A percentile compares a stretch with the other conserved stretches of the same genome.
phyloP scores from a whole-genome alignment of 2,888 invertebrate species.

The Thera britannica region DNA sequence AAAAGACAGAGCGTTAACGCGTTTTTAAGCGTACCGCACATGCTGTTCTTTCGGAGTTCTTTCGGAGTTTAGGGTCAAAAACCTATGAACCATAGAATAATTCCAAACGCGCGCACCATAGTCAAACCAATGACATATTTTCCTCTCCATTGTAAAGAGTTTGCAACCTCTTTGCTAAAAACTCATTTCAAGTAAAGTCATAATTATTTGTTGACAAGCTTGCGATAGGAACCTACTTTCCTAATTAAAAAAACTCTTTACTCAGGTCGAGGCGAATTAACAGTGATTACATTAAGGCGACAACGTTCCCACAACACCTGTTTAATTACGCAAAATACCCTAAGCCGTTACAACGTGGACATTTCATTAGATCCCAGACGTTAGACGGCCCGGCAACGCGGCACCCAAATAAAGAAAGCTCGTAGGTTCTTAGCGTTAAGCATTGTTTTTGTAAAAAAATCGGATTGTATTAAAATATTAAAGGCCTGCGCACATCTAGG shows the following conservation, averaged over 20 bases:
- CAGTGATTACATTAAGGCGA: slow-evolving; percentile 23
- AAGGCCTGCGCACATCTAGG: too few species aligned
- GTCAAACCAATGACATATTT: too few species aligned
- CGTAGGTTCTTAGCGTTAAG: slow-evolving; percentile 7
- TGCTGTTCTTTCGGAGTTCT: too few species aligned
- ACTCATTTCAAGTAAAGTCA: too few species aligned
- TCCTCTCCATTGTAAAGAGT: too few species aligned
- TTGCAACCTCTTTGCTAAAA: too few species aligned
- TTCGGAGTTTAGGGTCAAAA: too few species aligned
- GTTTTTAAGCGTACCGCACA: too few species aligned
- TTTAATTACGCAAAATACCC: slow-evolving; percentile 56
- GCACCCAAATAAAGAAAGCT: slow-evolving; percentile 37
- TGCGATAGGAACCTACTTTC: neutral
- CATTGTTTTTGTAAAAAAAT: slow-evolving; percentile 12
- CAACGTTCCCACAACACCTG: slow-evolving; percentile 45
- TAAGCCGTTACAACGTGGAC: slow-evolving; percentile 44
- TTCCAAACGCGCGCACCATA: too few species aligned
- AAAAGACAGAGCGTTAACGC: too few species aligned
- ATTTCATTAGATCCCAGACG: slow-evolving; percentile 52
- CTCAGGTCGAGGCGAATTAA: neutral
- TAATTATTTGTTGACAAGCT: too few species aligned
- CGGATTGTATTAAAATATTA: neutral
- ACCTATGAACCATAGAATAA: too few species aligned
- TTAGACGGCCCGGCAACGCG: slow-evolving; percentile 35
- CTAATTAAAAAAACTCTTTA: neutral